A percentile compares a stretch with the other conserved stretches of the same genome.
Conservation (phyloP, 2,113 vertebrate species). For the Semicossyphus pulcher region DNA sequence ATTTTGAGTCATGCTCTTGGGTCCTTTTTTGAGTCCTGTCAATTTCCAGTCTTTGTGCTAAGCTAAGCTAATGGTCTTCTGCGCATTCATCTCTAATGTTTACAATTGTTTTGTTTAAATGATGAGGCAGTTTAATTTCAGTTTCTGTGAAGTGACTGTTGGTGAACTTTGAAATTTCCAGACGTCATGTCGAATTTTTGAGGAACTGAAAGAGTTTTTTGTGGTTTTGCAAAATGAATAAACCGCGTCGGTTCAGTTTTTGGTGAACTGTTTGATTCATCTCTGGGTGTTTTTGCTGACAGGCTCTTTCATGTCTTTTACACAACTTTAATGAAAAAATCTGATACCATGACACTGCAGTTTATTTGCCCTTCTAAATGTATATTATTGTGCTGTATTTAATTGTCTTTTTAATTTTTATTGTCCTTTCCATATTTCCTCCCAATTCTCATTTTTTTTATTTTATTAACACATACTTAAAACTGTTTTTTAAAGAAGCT, state of each 20-base stretch:
- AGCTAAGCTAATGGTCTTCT: not conserved
- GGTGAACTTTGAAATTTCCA: not conserved
- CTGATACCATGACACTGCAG: slow-evolving; percentile 3
- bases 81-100: not conserved
- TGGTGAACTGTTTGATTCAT: not conserved
- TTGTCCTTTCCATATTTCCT: too few relatives aligned
- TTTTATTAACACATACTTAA: too few relatives aligned
- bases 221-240: not conserved
- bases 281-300: not conserved
- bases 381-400: too few relatives aligned
- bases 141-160: not conserved
- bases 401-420: too few relatives aligned
- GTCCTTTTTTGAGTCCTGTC: too few relatives aligned
- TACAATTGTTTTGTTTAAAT: not conserved
- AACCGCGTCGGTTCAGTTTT: not conserved
- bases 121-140: slow-evolving; percentile 16
- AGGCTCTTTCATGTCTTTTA: too few relatives aligned
- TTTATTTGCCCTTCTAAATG: not conserved
- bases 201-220: slow-evolving; percentile 22
- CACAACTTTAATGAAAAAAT: not conserved
- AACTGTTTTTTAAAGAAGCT: too few relatives aligned
- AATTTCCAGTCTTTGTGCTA: too few relatives aligned
- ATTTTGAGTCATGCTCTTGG: too few relatives aligned
- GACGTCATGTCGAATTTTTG: not conserved
- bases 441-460: too few relatives aligned